Evolutionary conservation across 2,113 vertebrate species (phyloP).

Genomic region (Numida meleagris): DNA sequence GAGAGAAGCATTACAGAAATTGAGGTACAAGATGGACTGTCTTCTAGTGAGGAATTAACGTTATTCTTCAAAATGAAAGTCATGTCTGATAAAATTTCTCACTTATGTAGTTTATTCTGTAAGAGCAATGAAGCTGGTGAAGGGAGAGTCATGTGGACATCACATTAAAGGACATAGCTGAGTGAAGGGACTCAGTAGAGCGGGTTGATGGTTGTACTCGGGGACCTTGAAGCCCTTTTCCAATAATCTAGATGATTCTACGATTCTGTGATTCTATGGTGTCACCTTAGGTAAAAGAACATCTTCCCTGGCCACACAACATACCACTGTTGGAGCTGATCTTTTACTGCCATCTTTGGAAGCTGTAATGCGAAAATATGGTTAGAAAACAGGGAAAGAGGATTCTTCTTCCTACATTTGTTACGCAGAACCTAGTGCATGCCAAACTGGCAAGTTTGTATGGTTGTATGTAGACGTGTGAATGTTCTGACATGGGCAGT

Average conservation of each 20-base stretch:
- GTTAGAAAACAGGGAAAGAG: not conserved
- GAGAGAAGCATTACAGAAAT: not conserved
- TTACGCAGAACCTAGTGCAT: not conserved
- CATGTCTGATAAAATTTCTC: not conserved
- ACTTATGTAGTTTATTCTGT: not conserved
- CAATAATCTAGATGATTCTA: not conserved
- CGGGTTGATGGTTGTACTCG: not conserved
- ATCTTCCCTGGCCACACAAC: not conserved
- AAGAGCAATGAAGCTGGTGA: not conserved
- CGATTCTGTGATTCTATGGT: not conserved
- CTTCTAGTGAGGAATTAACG: not conserved
- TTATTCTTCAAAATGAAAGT: not conserved
- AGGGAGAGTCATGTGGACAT: not conserved
- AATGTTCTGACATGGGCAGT: rapidly evolving
- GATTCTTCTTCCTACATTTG: rapidly evolving
- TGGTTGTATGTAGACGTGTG: not conserved
- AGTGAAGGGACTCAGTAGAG: not conserved
- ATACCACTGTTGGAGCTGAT: rapidly evolving
- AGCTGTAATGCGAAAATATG: not conserved
- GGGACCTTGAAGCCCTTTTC: not conserved
- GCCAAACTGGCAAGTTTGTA: not conserved
- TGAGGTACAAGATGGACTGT: not conserved
- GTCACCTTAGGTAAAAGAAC: not conserved
- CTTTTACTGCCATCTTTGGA: not conserved
- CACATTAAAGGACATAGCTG: not conserved